phyloP scores from a whole-genome alignment of 2,113 vertebrate genomes.

The Caretta caretta region DNA sequence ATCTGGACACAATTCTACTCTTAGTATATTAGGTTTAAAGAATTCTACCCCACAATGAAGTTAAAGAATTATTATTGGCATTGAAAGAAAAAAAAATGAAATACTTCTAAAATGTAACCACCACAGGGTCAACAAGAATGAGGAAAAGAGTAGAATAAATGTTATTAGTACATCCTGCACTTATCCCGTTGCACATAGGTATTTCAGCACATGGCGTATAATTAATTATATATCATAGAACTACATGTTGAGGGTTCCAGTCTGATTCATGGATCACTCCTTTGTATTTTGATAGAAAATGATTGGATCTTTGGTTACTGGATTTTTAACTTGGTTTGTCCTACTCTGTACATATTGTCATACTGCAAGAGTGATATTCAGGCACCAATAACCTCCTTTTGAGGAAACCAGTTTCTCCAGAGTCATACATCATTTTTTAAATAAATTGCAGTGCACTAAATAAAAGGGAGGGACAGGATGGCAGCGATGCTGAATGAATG shows the following conservation, averaged over 20 bases:
- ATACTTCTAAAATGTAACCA: rapidly evolving
- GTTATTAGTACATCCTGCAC: rapidly evolving
- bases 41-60: not conserved
- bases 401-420: not conserved
- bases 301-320: no score
- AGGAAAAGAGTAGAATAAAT: not conserved
- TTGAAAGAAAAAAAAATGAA: not conserved
- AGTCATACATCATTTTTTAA: not conserved
- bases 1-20: rapidly evolving
- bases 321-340: rapidly evolving
- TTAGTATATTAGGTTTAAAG: rapidly evolving
- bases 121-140: rapidly evolving
- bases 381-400: not conserved
- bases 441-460: not conserved
- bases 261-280: not conserved
- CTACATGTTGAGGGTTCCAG: not conserved
- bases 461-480: not conserved
- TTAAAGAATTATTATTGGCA: not conserved
- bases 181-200: rapidly evolving
- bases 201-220: not conserved
- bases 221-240: not conserved
- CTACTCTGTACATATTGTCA: not conserved
- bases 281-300: not conserved
- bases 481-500: not conserved
- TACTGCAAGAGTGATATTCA: not conserved